Conservation (phyloP, 1,140 invertebrate species). For the Drosophila chauvacae region DNA sequence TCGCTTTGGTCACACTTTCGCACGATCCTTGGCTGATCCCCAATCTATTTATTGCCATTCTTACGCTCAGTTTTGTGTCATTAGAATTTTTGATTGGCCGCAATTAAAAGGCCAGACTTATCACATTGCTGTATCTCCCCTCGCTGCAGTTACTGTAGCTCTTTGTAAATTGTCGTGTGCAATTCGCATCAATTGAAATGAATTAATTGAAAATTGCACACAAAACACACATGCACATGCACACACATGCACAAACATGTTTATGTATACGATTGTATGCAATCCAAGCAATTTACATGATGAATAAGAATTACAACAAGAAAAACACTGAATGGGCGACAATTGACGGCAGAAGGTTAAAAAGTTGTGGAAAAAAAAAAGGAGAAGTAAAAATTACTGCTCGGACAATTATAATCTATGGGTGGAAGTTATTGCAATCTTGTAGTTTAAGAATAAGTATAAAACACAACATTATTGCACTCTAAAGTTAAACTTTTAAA, state of each 20-base stretch:
- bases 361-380: slow-evolving; percentile 1
- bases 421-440: background rate
- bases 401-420: background rate
- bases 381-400: background rate
- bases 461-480: background rate
- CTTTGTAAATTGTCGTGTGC: slow-evolving; percentile 55
- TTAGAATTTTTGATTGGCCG: slow-evolving; percentile 77
- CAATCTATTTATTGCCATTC: slow-evolving; percentile 14
- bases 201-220: slow-evolving; percentile 75
- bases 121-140: slow-evolving; percentile 41
- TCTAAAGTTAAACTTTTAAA: background rate
- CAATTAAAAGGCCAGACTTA: slow-evolving; percentile 65
- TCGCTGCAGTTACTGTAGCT: slow-evolving; percentile 31
- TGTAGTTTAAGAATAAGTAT: background rate
- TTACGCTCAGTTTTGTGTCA: slow-evolving; percentile 30
- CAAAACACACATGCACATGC: slow-evolving; percentile 27
- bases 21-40: slow-evolving; percentile 26
- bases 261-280: slow-evolving; percentile 20
- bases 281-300: slow-evolving; percentile 71
- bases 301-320: slow-evolving; percentile 39
- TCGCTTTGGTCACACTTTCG: slow-evolving; percentile 14
- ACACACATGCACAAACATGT: slow-evolving; percentile 5
- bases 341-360: slow-evolving; percentile 57
- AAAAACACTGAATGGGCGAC: slow-evolving; percentile 64
- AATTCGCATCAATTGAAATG: slow-evolving; percentile 75